Evolutionary conservation across 1,140 invertebrate species (phyloP), one percentile per base, ranked within the genome.

Genomic region (Sinella curviseta): DNA sequence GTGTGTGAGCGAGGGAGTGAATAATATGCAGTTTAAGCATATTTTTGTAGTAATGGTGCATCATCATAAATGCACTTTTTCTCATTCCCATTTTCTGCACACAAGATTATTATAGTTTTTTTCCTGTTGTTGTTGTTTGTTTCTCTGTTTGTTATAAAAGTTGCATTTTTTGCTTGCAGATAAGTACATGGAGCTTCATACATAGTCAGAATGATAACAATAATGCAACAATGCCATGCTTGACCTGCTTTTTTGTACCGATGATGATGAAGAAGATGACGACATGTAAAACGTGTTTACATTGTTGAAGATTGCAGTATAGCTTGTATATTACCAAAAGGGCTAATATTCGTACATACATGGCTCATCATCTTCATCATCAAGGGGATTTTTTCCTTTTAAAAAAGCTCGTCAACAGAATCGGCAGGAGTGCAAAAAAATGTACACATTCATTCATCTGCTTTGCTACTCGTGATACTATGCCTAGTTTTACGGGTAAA

Each of bases 281-380:
- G 65, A 70, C 65, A 70, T 70, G 65, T 33, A 31, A 70, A 70
- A 70, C 65, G 65, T 70, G 65, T 70, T 70, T 70, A n/a, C 4
- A 60, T 48, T 48, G 39, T 48, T 48, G 20, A 48, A 20, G 16
- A 65, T 65, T 12, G 57, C 57, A 65, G 8, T 65, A 12, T 65
- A 26, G 26, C 57, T 65, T n/a, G 57, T 26, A 65, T 16, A 4
- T n/a, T 16, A 4, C 3, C 57, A 26, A 20, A 12, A 20, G 8
- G 57, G 57, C 26, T 8, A 8, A 12, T n/a, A 8, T 26, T n/a
- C 8, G 24, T n/a, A 65, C 16, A 26, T 12, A 65, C 24, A 26
- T 4, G 24, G 16, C 57, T 26, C 20, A 48, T 26, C 20, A 48
- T 48, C 39, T 48, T 48, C 8, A 48, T 48, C 20, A 48, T 65